Conservation (phyloP, 2,888 invertebrate genomes). For the Cosmorhoe ocellata region DNA sequence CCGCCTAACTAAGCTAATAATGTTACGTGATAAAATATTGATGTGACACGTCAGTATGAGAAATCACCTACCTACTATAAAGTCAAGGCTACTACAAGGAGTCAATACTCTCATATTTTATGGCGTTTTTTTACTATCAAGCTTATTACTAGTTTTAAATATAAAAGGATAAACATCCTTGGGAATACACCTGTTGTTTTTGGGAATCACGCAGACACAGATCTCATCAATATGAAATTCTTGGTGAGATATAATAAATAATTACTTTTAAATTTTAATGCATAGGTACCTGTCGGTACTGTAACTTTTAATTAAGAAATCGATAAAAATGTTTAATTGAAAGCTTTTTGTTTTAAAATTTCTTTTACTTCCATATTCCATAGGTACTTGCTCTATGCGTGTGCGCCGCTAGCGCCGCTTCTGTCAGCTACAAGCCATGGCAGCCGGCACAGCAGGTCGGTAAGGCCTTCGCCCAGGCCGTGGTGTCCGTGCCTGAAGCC, state of each 20-base stretch:
- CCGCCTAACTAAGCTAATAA: too few relatives aligned
- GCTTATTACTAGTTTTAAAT: slow-evolving; percentile 35
- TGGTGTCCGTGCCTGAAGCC: background rate
- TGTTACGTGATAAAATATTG: background rate
- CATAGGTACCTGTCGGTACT: too few relatives aligned
- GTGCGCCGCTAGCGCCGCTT: slow-evolving; percentile 34
- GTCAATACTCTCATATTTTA: slow-evolving; percentile 44
- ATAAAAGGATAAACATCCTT: slow-evolving; percentile 45
- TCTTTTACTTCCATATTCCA: too few relatives aligned
- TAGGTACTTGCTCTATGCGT: slow-evolving; percentile 37
- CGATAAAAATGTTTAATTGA: too few relatives aligned
- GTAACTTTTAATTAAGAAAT: too few relatives aligned
- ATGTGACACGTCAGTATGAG: slow-evolving; percentile 10
- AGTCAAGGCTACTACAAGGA: slow-evolving; percentile 44
- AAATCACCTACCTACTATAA: slow-evolving; percentile 32
- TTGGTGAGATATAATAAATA: slow-evolving; percentile 43
- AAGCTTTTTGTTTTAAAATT: background rate
- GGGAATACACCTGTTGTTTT: slow-evolving; percentile 46
- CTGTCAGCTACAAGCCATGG: slow-evolving; percentile 21
- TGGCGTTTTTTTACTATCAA: slow-evolving; percentile 37
- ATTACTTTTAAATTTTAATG: background rate
- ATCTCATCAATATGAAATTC: slow-evolving; percentile 59
- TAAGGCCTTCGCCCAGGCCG: slow-evolving; percentile 11
- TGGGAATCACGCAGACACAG: slow-evolving; percentile 42
- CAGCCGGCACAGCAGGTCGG: slow-evolving; percentile 11